Evolutionary conservation across 2,113 vertebrate genomes (phyloP).

Genomic region (Sinocyclocheilus anshuiensis): DNA sequence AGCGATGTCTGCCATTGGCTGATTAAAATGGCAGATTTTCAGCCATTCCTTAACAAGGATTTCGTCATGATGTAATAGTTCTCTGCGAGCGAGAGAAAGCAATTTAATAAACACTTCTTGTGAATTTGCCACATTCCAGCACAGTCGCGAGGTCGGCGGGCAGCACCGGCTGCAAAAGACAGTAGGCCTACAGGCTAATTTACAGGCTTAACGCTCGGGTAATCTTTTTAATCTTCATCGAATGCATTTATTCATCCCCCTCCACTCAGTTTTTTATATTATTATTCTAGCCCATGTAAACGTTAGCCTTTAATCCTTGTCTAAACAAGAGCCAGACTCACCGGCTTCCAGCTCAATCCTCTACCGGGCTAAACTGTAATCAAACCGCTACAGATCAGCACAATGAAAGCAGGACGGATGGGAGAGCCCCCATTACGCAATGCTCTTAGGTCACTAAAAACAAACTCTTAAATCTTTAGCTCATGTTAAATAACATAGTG

Average conservation of each 20-base stretch:
- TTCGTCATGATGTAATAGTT: constrained; percentile 63
- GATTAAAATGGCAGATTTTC: constrained; percentile 2
- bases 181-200: constrained; percentile 48
- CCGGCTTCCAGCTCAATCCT: constrained; percentile 16
- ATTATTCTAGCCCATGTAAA: background rate
- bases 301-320: constrained; percentile 41
- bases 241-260: constrained; percentile 23
- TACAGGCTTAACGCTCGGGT: constrained; percentile 48
- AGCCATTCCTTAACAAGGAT: constrained; percentile 34
- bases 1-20: background rate
- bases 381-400: background rate
- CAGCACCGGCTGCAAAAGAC: constrained; percentile 28
- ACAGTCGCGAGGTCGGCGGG: background rate
- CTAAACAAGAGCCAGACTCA: constrained; percentile 21
- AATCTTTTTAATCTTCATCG: constrained; percentile 52
- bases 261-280: background rate
- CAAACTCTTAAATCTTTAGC: background rate
- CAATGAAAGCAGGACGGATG: background rate
- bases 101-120: constrained; percentile 45
- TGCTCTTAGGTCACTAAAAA: background rate
- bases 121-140: background rate
- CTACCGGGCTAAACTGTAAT: constrained; percentile 19
- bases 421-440: background rate
- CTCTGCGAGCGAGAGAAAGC: constrained; percentile 7
- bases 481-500: background rate